Base-by-base conservation (phyloP, 2,888 invertebrate genomes). In the Cylindroiulus punctatus region DNA sequence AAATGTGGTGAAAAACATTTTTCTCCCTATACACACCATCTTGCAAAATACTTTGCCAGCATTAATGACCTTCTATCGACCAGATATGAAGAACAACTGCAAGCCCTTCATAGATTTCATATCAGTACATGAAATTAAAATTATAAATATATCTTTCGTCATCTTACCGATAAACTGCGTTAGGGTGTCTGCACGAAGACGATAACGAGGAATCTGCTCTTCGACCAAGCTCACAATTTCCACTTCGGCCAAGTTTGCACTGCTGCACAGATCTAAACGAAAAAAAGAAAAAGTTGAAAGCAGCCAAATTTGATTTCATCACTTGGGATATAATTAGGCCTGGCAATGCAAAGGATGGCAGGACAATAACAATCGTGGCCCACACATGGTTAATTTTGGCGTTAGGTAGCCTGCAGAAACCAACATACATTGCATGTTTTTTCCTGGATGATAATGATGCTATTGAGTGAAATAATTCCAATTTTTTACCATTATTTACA, bases 151-250 rank as follows among this genome's bases (percentile, higher is more conserved):
- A 19, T 1, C 22, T 17, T 86, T 36, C 81, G 19, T 40, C 26
- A 86, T 90, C 92, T 93, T 92, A 94, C 97, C 97, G 92, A 95
- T 94, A 92, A 98, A 98, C 91, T 96, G 94, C 81, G 98, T 98
- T 89, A 98, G 93, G 89, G 96, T 96, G 92, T 98, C 98, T 87
- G 97, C 97, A 91, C 98, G 94, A 88, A 98, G 93, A 90, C 95
- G 96, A 92, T 98, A 98, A 90, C 95, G 95, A 86, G 98, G 98
- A 91, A 98, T 97, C 92, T 97, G 96, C 92, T 98, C 98, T 92
- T 97, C 96, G 89, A 98, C 93, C 89, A 98, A 93, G 91, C 97
- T 97, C 92, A 98, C 95, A 90, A 98, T 96, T 93, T 98, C 98
- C 90, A 98, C 97, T 93, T 98, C 98, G 88, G 97, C 96, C 92